These are phyloP conservation scores for Drosophila ambigua DNA, from an alignment of 1,140 invertebrate species.

Conservation along the genomic window DNA sequence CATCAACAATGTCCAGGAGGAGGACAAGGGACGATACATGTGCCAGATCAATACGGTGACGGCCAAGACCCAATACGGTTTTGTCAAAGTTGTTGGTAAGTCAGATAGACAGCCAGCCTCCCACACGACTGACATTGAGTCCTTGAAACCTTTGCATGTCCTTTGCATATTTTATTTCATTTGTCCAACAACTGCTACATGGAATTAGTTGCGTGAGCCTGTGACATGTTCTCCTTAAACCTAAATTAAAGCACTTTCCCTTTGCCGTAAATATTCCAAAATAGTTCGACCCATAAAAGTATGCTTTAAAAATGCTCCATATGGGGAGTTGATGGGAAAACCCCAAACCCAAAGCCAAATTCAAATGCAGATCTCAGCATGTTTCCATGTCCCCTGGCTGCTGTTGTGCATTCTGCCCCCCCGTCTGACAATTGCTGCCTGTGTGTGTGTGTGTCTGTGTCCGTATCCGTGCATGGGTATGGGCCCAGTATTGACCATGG, in stretches of 20 bases:
- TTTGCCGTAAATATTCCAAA: no score
- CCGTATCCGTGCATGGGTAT: neutral
- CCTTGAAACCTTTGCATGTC: constrained; percentile 17
- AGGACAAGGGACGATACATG: constrained; percentile 96
- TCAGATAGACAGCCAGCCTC: constrained; percentile 20
- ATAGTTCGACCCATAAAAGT: constrained; percentile 1
- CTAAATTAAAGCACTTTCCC: neutral
- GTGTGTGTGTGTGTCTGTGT: neutral
- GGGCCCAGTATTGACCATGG: constrained; percentile 19
- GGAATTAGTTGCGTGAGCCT: constrained; percentile 18
- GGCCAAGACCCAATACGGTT: constrained; percentile 95
- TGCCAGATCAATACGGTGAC: constrained; percentile 98
- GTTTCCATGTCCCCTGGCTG: constrained; percentile 4
- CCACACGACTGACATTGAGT: neutral
- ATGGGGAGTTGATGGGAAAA: no score
- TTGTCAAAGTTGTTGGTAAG: constrained; percentile 97
- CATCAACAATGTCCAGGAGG: constrained; percentile 95
- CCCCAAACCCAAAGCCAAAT: neutral
- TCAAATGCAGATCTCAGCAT: constrained; percentile 19
- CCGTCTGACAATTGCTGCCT: neutral
- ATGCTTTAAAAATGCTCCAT: no score
- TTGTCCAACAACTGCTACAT: constrained; percentile 25
- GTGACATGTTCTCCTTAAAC: neutral
- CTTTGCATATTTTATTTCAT: constrained; percentile 36
- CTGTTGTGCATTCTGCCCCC: neutral